Base-by-base conservation (phyloP, 2,888 invertebrate genomes). In the Exocentrus adspersus region DNA sequence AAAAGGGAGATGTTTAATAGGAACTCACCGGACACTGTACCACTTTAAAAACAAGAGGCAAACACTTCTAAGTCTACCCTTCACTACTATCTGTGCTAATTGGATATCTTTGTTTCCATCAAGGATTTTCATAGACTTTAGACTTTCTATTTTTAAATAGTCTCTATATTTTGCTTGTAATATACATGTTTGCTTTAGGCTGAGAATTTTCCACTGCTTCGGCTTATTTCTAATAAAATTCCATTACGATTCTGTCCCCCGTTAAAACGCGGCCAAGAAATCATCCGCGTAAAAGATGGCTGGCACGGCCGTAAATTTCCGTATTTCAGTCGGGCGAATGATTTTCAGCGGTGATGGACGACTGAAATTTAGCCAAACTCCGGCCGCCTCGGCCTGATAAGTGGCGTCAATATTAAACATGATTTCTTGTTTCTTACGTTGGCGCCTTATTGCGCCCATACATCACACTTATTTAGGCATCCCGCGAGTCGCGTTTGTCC, bases 391-490 rank as follows among this genome's bases (percentile, higher is more conserved):
- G 32, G 57, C 50, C 68, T 78, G 79, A 80, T 79, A 80, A 80
- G 79, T 80, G 79, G 78, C 79, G 79, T 79, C 78, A 79, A 79
- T 79, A 78, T 73, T 80, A 79, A 79, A 80, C 80, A 79, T 79
- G 80, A 80, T 79, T 80, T 80, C 80, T 80, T 80, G 78, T 80
- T 80, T 80, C 80, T 79, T 80, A 79, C 78, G 78, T 79, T 79
- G 77, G 69, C 78, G 72, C 76, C 78, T 79, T 80, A 80, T 80
- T 80, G 79, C 77, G 65, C 60, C 72, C 75, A 75, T 80, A 79
- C 75, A 80, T 80, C 79, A 80, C 72, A 71, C 73, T 78, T 78
- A 78, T 78, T 78, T 78, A 78, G 77, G 74, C 75, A 75, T 73
- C 73, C 75, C 77, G 74, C 74, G 74, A 72, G 67, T 68, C 70